Evolutionary conservation across 2,888 invertebrate genomes (phyloP).

Genomic region (Julus scandinavius): DNA sequence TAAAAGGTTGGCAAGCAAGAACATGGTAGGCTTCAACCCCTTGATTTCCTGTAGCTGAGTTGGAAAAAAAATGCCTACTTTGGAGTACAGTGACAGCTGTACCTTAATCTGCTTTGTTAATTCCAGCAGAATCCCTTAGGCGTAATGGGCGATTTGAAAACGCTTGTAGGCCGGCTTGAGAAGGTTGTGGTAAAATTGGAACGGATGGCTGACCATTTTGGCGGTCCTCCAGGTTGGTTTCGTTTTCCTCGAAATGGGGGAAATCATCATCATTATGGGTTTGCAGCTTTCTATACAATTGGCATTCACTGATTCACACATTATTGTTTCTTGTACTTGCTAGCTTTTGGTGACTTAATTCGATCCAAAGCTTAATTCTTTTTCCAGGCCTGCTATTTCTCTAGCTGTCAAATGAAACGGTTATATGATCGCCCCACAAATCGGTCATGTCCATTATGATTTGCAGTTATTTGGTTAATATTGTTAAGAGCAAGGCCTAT

Average conservation of each 20-base stretch:
- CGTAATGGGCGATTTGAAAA: slow-evolving; percentile 6
- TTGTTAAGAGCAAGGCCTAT: no score
- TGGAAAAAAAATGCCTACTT: background rate
- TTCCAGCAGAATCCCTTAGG: slow-evolving; percentile 19
- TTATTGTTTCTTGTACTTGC: no score
- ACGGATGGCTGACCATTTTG: slow-evolving; percentile 32
- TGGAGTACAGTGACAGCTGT: background rate
- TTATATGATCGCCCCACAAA: no score
- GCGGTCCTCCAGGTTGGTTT: slow-evolving; percentile 40
- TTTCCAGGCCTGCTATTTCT: no score
- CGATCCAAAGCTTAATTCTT: no score
- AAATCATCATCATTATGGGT: background rate
- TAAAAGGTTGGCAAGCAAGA: background rate
- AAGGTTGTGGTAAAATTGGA: slow-evolving; percentile 12
- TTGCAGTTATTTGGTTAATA: no score
- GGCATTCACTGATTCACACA: no score
- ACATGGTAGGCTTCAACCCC: background rate
- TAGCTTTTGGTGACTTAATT: no score
- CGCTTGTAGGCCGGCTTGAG: background rate
- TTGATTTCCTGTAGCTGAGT: background rate
- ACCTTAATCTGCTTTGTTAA: background rate
- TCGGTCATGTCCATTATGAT: no score
- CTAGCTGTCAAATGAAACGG: no score
- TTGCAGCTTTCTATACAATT: no score
- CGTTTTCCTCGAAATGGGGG: background rate